Evolutionary conservation across 2,888 invertebrate species (phyloP), one percentile per base, ranked within the genome.

Genomic region (Spatulosminthurus flaviceps): DNA sequence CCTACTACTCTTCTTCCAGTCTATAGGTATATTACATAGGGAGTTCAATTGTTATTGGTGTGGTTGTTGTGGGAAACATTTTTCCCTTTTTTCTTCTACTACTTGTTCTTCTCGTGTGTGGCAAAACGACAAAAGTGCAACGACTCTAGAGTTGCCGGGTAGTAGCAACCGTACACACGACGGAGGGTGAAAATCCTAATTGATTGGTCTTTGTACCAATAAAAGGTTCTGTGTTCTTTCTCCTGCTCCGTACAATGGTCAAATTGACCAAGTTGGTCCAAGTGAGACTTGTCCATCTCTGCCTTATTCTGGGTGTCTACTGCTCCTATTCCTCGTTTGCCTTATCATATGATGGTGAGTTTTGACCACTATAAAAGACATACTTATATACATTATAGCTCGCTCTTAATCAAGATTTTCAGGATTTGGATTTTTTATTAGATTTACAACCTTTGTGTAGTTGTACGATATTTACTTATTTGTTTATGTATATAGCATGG

Each of bases 301-400:
- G 19, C 51, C 29, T 79, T 21, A 51, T 41, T 60, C 19, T 61
- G 19, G 74, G 75, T 75, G 60, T 69, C 19, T 60, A 66, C n/a
- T 43, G 66, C 79, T 73, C 66, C 29, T 60, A 74, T 28, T 73
- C 72, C 29, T 28, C 77, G n/a, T 60, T 26, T 60, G 76, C 79
- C 42, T 79, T 76, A 66, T 71, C 76, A 72, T 79, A 77, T 34
- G 67, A 79, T 79, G 79, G 79, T 79, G 43, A 79, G 77, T 79
- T 42, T 7, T 28, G n/a, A 74, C 1, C 9, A 26, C 29, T 74
- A 61, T 21, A 61, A n/a, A n/a, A n/a, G n/a, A n/a, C 22, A 24
- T 67, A 7, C 28, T 67, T 13, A 9, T 69, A 11, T 1, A 13
- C 28, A 1, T 69, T 69, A 9, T 69, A n/a, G 29, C 16, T 16